Evolutionary conservation across 1,140 invertebrate genomes (phyloP), one percentile per base, ranked within the genome.

Genomic region (Magallana gigas): DNA sequence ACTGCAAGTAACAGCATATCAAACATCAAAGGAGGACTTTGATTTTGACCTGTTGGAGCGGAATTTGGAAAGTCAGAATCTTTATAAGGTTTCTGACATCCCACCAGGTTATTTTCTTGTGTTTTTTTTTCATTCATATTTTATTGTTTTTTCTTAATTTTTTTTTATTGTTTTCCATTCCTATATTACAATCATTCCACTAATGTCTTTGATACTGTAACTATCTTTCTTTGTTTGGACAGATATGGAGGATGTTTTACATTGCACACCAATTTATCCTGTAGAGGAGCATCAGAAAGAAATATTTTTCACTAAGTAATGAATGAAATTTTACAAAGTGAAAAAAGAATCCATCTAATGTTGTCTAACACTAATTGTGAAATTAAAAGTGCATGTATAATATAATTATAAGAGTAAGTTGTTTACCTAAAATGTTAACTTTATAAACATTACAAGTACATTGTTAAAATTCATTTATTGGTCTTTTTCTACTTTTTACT

Each of bases 221-320:
- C 12, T 82, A 4, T 82, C 6, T 23, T 86, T 71, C 76, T 87
- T 64, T 92, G 88, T 90, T 90, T 91, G 88, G 89, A 62, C 92
- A 95, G 96, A 96, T 91, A 93, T 96, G 29, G 94, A 95, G 62
- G 96, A 97, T 95, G 97, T 97, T 7, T 93, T 98, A 9, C 96
- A 97, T 94, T 96, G 97, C 3, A 94, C 95, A 5, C 97, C 97
- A 7, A 97, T 97, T 90, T 98, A 97, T 94, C 95, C 96, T 92
- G 95, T 97, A 8, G 96, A 95, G 14, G 92, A 95, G 60, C 97
- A 97, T 93, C 95, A 96, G 0, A 95, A 97, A 68, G 97, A 98
- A 94, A 96, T 98, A 88, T 98, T 97, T 94, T 97, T 98, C 91
- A 98, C 98, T 92, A 92, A 93, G 94, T 94, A 91, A 89, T 36